Conservation (phyloP, 1,140 invertebrate genomes). For the Aphaenogaster rudis region DNA sequence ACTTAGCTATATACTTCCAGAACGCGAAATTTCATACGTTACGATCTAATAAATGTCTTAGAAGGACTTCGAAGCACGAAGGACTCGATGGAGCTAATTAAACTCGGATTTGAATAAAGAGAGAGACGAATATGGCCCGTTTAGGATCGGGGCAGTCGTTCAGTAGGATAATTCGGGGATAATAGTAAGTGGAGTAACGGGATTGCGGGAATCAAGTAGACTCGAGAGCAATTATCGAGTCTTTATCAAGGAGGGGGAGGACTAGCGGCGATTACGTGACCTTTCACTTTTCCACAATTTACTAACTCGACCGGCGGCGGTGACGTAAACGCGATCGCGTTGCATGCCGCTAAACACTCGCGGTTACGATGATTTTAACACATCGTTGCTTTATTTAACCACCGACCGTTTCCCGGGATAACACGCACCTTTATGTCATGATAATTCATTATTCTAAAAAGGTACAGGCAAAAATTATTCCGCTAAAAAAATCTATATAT, state of each 20-base stretch:
- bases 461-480: not conserved
- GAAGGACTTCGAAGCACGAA: not conserved
- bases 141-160: constrained; percentile 24
- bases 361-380: constrained; percentile 60
- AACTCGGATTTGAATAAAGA: constrained; percentile 36
- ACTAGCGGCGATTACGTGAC: constrained; percentile 50
- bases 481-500: not conserved
- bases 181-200: constrained; percentile 59
- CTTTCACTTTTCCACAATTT: constrained; percentile 64
- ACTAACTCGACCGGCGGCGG: constrained; percentile 32
- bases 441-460: constrained; percentile 27
- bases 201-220: constrained; percentile 43
- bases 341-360: constrained; percentile 57
- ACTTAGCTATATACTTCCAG: not conserved
- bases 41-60: constrained; percentile 13
- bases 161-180: constrained; percentile 44
- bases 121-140: not conserved
- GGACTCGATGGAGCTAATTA: constrained; percentile 17
- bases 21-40: not conserved
- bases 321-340: constrained; percentile 55
- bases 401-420: not conserved
- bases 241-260: constrained; percentile 44
- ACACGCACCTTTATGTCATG: constrained; percentile 5
- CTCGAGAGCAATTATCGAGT: constrained; percentile 48
- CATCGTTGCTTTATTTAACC: constrained; percentile 51